phyloP scores from a whole-genome alignment of 2,113 vertebrate species.

The Sinocyclocheilus rhinocerous region DNA sequence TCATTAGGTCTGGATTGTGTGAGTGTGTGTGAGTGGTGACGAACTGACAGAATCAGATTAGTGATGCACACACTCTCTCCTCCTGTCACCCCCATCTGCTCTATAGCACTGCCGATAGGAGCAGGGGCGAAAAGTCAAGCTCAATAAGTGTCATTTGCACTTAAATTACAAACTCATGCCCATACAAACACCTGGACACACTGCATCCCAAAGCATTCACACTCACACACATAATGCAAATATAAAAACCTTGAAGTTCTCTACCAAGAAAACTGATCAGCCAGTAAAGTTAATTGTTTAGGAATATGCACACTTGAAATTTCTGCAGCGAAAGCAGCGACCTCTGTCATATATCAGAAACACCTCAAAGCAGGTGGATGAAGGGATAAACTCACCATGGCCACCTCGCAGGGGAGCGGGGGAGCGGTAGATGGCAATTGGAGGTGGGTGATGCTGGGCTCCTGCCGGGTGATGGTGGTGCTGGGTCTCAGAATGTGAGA shows the following conservation, averaged over 20 bases:
- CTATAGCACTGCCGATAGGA: slow-evolving; percentile 58
- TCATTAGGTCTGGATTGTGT: slow-evolving; percentile 53
- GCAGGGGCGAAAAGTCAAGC: slow-evolving; percentile 57
- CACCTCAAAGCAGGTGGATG: neutral
- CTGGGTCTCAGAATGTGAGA: slow-evolving; percentile 76
- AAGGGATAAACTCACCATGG: slow-evolving; percentile 86
- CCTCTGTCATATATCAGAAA: neutral
- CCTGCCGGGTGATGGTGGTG: slow-evolving; percentile 80
- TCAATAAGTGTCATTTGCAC: slow-evolving; percentile 24
- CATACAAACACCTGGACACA: neutral
- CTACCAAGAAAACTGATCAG: neutral
- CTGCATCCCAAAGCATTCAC: neutral
- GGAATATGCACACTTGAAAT: too few relatives aligned
- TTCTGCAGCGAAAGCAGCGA: neutral
- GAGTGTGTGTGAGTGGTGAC: slow-evolving; percentile 1
- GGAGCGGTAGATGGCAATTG: slow-evolving; percentile 93
- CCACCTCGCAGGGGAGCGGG: slow-evolving; percentile 91
- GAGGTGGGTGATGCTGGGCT: slow-evolving; percentile 86
- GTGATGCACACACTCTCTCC: slow-evolving; percentile 65
- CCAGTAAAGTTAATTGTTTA: neutral
- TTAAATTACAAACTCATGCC: neutral
- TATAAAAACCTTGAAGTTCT: neutral
- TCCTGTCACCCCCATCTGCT: slow-evolving; percentile 70
- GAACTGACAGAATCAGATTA: slow-evolving; percentile 68
- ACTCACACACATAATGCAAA: neutral